These are phyloP conservation scores for Drosophila kambysellisi DNA, from an alignment of 2,888 invertebrate species.

Conservation along the genomic window DNA sequence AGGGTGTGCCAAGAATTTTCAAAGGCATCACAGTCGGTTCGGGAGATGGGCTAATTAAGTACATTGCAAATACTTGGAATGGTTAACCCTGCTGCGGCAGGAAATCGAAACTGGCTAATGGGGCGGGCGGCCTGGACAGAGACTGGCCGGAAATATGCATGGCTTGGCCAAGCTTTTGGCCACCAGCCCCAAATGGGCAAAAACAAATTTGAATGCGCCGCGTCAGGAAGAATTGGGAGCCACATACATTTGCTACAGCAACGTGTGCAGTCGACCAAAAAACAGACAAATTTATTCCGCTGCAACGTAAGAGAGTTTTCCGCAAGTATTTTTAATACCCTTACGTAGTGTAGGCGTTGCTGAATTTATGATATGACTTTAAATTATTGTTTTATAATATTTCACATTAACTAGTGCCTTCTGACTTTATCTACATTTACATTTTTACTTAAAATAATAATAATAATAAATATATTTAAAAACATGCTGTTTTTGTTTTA, in stretches of 20 bases:
- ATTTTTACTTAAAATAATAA: background rate
- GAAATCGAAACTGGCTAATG: conserved; percentile 70
- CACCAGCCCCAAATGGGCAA: conserved; percentile 64
- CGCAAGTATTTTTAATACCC: conserved; percentile 11
- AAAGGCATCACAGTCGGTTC: conserved; percentile 26
- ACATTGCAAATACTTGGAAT: conserved; percentile 72
- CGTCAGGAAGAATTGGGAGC: conserved; percentile 69
- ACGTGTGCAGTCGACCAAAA: conserved; percentile 70
- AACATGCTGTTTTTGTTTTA: no score
- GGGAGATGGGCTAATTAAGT: conserved; percentile 61
- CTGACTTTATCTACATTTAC: background rate
- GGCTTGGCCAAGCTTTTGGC: conserved; percentile 66
- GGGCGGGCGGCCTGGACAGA: conserved; percentile 25
- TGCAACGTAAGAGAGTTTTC: conserved; percentile 48
- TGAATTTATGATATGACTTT: background rate
- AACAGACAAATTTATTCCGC: conserved; percentile 63
- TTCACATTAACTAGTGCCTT: background rate
- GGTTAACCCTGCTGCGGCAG: conserved; percentile 41
- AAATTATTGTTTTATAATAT: background rate
- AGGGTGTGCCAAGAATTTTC: conserved; percentile 47
- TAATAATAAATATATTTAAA: no score
- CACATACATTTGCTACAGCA: conserved; percentile 12
- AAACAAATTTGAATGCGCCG: conserved; percentile 70
- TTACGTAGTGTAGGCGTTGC: background rate
- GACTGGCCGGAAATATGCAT: conserved; percentile 77